These are phyloP conservation scores for Oconnorella tubifera DNA, from an alignment of 2,888 invertebrate genomes.

Conservation along the genomic window DNA sequence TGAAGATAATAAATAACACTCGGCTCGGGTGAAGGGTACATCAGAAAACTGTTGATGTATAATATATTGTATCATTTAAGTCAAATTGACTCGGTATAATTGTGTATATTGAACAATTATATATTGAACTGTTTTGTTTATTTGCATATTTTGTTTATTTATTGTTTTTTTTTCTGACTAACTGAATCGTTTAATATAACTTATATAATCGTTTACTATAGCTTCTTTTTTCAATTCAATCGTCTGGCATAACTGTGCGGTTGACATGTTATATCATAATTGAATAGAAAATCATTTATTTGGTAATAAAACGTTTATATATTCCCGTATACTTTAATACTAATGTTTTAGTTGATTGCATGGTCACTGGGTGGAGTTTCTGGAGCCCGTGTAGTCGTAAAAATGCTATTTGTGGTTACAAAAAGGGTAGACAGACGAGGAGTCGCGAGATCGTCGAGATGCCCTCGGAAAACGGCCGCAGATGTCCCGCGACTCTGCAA, in stretches of 20 bases:
- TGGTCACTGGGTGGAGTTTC: neutral
- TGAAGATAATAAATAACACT: too few species aligned
- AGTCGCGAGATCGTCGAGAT: neutral
- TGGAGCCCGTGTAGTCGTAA: neutral
- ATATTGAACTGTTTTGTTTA: too few species aligned
- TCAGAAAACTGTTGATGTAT: too few species aligned
- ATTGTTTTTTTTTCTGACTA: too few species aligned
- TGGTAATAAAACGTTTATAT: neutral
- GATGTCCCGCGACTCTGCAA: neutral
- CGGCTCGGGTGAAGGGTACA: too few species aligned
- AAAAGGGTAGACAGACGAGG: conserved; percentile 4
- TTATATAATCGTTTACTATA: neutral
- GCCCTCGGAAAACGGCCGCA: conserved; percentile 1
- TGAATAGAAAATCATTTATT: neutral
- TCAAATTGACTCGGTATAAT: too few species aligned
- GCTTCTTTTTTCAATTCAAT: too few species aligned
- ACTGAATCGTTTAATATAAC: neutral
- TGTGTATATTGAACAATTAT: too few species aligned
- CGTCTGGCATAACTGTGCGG: too few species aligned
- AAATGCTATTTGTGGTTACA: neutral
- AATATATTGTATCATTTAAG: too few species aligned
- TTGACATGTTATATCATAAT: too few species aligned
- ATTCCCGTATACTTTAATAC: neutral
- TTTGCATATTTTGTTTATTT: too few species aligned
- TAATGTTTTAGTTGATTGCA: conserved; percentile 3